These are phyloP conservation scores for Helicorthomorpha holstii DNA, from an alignment of 1,140 invertebrate genomes.

Conservation along the genomic window DNA sequence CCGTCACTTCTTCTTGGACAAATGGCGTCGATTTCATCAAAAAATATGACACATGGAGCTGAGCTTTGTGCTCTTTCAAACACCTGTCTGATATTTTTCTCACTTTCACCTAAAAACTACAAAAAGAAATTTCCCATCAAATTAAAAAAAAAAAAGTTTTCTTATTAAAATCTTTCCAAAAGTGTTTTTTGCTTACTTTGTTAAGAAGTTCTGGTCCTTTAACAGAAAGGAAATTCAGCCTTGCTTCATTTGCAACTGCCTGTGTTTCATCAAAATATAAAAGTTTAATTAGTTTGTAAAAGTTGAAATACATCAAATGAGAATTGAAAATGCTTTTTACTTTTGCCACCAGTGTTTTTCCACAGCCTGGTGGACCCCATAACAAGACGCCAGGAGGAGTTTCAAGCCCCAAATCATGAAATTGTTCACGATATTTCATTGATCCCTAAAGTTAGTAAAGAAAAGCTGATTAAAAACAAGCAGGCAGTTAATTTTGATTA, in stretches of 20 bases:
- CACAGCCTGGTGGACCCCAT: conserved; percentile 82
- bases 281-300: conserved; percentile 12
- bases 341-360: conserved; percentile 82
- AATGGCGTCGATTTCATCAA: conserved; percentile 95
- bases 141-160: too few species aligned
- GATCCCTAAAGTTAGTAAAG: conserved; percentile 45
- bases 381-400: conserved; percentile 72
- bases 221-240: conserved; percentile 91
- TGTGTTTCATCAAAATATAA: conserved; percentile 15
- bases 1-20: conserved; percentile 72
- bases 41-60: conserved; percentile 96
- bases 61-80: conserved; percentile 89
- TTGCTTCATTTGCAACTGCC: conserved; percentile 88
- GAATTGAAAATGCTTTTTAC: conserved; percentile 8
- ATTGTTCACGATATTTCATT: conserved; percentile 65
- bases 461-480: conserved; percentile 4
- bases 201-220: conserved; percentile 93
- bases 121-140: too few species aligned
- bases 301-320: conserved; percentile 4
- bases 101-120: conserved; percentile 97
- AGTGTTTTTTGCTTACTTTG: conserved; percentile 44
- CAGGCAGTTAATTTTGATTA: neutral
- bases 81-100: conserved; percentile 82
- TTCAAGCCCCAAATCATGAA: conserved; percentile 54
- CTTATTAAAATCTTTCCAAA: too few species aligned